A percentile compares a stretch with the other conserved stretches of the same genome.
Conservation (phyloP, 2,888 invertebrate species). For the Dynastes tityus region DNA sequence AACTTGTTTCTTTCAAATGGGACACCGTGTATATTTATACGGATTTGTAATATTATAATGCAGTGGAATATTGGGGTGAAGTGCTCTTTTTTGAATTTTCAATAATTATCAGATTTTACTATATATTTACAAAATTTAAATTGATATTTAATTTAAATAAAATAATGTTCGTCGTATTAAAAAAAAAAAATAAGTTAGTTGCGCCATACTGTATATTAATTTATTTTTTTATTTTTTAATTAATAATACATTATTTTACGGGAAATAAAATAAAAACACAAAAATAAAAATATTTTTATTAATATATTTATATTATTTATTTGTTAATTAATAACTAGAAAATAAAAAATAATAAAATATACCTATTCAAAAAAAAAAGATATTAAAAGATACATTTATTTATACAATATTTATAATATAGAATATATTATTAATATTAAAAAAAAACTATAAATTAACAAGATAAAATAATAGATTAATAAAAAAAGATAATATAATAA, state of each 20-base stretch:
- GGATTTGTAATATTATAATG: no score
- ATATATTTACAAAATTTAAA: no score
- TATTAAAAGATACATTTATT: constrained; percentile 17
- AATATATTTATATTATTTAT: constrained; percentile 46
- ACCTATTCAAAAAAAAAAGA: constrained; percentile 20
- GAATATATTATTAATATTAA: constrained; percentile 25
- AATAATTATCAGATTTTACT: no score
- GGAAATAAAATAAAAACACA: background rate
- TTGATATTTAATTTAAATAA: no score
- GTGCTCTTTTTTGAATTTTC: no score
- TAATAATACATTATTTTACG: background rate
- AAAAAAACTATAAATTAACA: constrained; percentile 59
- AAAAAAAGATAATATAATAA: constrained; percentile 56
- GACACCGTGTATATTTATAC: no score
- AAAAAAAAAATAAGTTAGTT: no score
- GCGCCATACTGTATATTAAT: no score
- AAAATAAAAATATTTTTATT: constrained; percentile 11
- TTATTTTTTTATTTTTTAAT: no score
- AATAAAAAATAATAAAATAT: constrained; percentile 40
- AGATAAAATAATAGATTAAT: constrained; percentile 56
- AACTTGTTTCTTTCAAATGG: no score
- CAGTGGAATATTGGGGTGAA: no score
- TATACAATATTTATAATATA: constrained; percentile 33
- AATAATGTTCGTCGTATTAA: no score
- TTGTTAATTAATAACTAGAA: constrained; percentile 48